Evolutionary conservation across 2,888 invertebrate genomes (phyloP), one percentile per base, ranked within the genome.

Genomic region (Cyrtodaria siliqua): DNA sequence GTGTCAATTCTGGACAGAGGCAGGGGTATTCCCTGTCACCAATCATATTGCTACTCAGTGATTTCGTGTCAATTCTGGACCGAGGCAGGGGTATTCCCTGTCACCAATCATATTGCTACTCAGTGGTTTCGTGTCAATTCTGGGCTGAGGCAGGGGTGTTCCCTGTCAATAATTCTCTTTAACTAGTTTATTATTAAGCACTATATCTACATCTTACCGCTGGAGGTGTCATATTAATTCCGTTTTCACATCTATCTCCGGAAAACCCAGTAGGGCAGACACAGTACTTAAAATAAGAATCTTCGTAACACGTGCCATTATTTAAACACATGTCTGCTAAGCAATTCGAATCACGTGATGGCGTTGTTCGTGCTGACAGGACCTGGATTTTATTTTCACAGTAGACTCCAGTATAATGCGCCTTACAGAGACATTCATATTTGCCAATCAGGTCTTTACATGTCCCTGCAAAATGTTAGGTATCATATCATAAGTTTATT

Each of bases 301-400:
- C 71, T 29, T 75, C 71, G 26, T 61, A 61, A 26, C 79, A 79
- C 8, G 64, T 71, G 33, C 75, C 75, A 20, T 66, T 66, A 50
- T 76, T 70, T 23, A n/a, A 2, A 47, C 75, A 76, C 20, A 49
- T 47, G 8, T 52, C 27, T 12, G 61, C 26, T 26, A 44, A 29
- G 23, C 75, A 76, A n/a, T 24, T 49, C 9, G 60, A 42, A n/a
- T 66, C 70, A 40, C 44, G 47, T 3, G 63, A 59, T n/a, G 75
- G 60, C 9, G 75, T 76, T 2, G 70, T 70, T 20, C 53, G 69
- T 27, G 47, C 29, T 4, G 4, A 4, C 38, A 47, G 47, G 42
- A 56, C 14, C 24, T 27, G 29, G 12, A 29, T 23, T n/a, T 9
- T 1, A 6, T 44, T 57, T 26, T 76, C 70, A 57, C 75, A 76